Base-by-base conservation (phyloP, 2,797 vertebrate genomes). In the Rhynchonycteris naso region DNA sequence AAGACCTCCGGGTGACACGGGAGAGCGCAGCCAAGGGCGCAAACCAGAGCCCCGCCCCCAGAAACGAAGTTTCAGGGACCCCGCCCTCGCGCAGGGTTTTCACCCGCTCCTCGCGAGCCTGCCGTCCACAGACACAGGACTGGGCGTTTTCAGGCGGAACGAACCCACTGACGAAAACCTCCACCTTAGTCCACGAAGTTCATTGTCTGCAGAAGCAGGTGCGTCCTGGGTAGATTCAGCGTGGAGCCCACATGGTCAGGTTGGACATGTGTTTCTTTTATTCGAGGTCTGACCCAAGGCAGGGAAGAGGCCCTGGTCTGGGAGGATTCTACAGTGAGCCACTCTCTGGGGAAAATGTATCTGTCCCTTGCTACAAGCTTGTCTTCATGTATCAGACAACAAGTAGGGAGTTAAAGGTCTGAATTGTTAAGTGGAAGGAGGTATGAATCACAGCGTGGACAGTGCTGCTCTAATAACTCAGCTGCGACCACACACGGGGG, bases 81-180 rank as follows among this genome's bases (percentile, higher is more conserved):
- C 4, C 28, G 61, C n/a, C 6, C 0, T 0, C 2, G 33, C 4
- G 0, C 2, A 1, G 0, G 33, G 54, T 11, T 13, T 47, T 65
- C 30, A 21, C 16, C 59, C 63, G 50, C 66, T 58, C 74, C 0
- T 19, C 1, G 0, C 54, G 18, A 24, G 4, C 33, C 63, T 28
- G 50, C 61, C 68, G 35, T 54, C 15, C 16, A 58, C 52, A 15
- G 38, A 75, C 61, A 63, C 0, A 74, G 58, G 38, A 22, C 24
- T 16, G n/a, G 47, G 58, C 33, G 14, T 61, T 61, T 58, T 58
- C 66, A 56, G 66, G 47, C 13, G 30, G 16, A 61, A 33, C 4
- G 24, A 87, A 43, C 9, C 13, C 7, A 11, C 72, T 59, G 30
- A 47, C 35, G 0, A 3, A 47, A 79, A 26, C 38, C 74, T 54